Base-by-base conservation (phyloP, 2,113 vertebrate genomes). In the Felis catus region DNA sequence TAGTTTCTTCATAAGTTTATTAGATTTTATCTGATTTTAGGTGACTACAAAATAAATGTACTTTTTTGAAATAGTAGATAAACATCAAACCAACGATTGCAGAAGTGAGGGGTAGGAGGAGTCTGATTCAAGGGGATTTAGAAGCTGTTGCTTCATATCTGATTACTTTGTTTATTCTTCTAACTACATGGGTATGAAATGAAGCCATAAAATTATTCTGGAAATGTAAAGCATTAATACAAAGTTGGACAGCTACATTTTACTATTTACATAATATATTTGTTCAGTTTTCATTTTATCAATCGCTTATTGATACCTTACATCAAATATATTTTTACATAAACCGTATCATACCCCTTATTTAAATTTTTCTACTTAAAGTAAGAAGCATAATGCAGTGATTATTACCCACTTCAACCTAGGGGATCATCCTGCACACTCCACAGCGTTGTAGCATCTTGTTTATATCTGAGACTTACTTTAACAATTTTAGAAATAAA, bases 401-500 rank as follows among this genome's bases (percentile, higher is more conserved):
- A 93, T 96, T 96, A 97, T 51, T 79, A 95, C 7, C 82, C 45
- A 88, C 96, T 97, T 96, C 78, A 96, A 95, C 51, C 5, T 12
- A 91, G 41, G 18, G 7, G 39, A 92, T 82, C 95, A 97, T 63
- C 16, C 85, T 94, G 97, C 96, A 97, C 51, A 93, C 27, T 73
- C n/a, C 78, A 78, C 27, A 87, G 94, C 70, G 27, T 97, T 70
- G 81, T 12, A 95, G 48, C 85, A 89, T 9, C 80, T 76, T 95
- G 74, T 94, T 98, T 97, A 78, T 88, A 94, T 53, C 8, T 89
- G 12, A 36, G 81, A 96, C 33, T 97, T 98, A 83, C 96, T 97
- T 98, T 96, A 98, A 95, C n/a, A 90, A 94, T 45, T 97, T 97
- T 98, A 76, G 13, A 98, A 98, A 97, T 97, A 89, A 98, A 96